phyloP scores from a whole-genome alignment of 2,113 vertebrate genomes.

The Gymnorhina tibicen region DNA sequence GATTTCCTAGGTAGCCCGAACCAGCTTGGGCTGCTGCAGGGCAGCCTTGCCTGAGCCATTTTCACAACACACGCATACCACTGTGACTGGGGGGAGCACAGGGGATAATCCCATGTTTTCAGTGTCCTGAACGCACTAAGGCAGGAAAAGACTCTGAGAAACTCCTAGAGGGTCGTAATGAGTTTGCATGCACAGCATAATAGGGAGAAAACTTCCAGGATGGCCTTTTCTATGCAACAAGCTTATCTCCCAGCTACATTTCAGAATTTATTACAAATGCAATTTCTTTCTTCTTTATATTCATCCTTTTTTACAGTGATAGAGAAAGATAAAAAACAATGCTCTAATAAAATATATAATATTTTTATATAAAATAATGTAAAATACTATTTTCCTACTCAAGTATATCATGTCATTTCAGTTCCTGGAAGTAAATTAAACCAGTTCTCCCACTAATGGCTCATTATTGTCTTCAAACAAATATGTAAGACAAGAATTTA shows the following conservation, averaged over 20 bases:
- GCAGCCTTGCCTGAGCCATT: neutral
- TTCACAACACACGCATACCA: neutral
- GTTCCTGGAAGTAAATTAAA: neutral
- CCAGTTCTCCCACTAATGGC: neutral
- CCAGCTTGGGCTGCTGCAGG: neutral
- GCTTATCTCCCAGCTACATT: neutral
- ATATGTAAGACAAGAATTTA: neutral
- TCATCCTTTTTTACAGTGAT: neutral
- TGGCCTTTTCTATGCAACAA: rapidly evolving
- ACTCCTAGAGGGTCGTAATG: neutral
- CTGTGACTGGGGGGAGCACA: neutral
- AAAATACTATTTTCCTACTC: neutral
- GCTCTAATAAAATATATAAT: neutral
- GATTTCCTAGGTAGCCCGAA: slow-evolving; percentile 18
- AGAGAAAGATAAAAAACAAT: neutral
- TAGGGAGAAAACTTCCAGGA: neutral
- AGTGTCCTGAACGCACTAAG: neutral
- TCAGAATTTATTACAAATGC: neutral
- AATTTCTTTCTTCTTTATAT: neutral
- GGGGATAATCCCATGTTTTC: neutral
- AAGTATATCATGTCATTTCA: neutral
- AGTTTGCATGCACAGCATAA: neutral
- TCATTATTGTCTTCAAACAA: neutral
- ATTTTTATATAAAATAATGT: neutral
- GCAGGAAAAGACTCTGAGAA: neutral